A percentile compares a stretch with the other conserved stretches of the same genome.
These are phyloP conservation scores for Chrysaora quinquecirrha DNA, from an alignment of 30 jellyfish, hydroid and myxozoan genomes.

Conservation along the genomic window DNA sequence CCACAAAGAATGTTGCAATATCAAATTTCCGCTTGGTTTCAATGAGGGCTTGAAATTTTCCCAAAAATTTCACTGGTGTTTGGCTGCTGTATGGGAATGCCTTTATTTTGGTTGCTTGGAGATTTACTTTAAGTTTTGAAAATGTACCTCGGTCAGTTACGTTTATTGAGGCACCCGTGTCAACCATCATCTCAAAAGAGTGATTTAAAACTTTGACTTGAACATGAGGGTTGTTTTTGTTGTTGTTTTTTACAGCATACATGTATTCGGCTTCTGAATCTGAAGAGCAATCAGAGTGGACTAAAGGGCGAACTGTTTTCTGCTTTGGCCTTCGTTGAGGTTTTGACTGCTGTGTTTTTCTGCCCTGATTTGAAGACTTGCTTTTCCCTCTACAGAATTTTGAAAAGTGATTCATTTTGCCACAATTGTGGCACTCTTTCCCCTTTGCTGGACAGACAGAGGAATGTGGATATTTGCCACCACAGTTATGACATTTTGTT, in stretches of 20 bases:
- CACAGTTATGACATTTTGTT: constrained; percentile 10
- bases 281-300: not conserved
- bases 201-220: constrained; percentile 15
- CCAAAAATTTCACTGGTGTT: constrained; percentile 12
- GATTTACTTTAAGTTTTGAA: not conserved
- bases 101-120: not conserved
- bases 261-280: constrained; percentile 8
- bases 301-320: not conserved
- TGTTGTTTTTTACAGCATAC: not conserved
- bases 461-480: constrained; percentile 13
- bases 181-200: constrained; percentile 3
- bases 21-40: not conserved
- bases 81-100: constrained; percentile 1
- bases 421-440: constrained; percentile 21
- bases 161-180: constrained; percentile 32
- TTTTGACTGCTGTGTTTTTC: not conserved
- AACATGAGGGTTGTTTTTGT: not conserved
- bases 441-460: constrained; percentile 28
- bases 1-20: constrained; percentile 3
- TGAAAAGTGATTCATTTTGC: constrained; percentile 16
- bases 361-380: not conserved
- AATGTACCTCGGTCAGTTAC: constrained; percentile 15
- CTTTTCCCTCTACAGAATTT: constrained; percentile 21
- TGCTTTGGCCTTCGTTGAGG: not conserved
- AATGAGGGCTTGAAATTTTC: constrained; percentile 23